Evolutionary conservation across 2,888 invertebrate species (phyloP).

Genomic region (Geotrupes spiniger): DNA sequence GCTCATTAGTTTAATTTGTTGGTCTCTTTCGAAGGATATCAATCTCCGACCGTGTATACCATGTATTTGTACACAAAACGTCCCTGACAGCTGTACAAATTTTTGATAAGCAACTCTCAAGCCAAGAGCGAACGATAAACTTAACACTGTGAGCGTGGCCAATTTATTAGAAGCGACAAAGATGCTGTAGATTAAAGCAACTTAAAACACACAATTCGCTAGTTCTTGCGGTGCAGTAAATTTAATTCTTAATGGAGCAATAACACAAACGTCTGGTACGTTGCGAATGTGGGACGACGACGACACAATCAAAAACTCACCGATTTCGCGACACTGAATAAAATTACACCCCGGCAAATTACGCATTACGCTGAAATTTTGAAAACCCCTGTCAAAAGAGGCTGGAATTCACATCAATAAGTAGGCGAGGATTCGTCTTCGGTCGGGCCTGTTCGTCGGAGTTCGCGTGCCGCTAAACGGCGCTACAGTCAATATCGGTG

Average conservation of each 20-base stretch:
- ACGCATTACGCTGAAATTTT: slow-evolving; percentile 28
- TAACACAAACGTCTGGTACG: neutral
- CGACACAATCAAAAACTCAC: no score
- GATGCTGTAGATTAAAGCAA: no score
- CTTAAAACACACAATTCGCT: neutral
- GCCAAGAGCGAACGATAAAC: no score
- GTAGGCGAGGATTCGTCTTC: slow-evolving; percentile 27
- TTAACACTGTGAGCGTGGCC: no score
- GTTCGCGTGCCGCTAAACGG: slow-evolving; percentile 29
- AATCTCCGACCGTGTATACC: no score
- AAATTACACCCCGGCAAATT: slow-evolving; percentile 29
- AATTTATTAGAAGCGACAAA: no score
- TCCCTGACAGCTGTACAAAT: no score
- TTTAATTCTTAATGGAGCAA: no score
- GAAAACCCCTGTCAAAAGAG: slow-evolving; percentile 30
- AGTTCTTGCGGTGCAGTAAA: slow-evolving; percentile 3
- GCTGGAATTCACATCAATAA: slow-evolving; percentile 34
- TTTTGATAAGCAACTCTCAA: no score
- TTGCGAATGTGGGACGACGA: slow-evolving; percentile 22
- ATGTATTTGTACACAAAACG: no score
- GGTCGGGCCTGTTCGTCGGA: slow-evolving; percentile 25
- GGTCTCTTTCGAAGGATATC: no score
- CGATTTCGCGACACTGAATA: slow-evolving; percentile 26
- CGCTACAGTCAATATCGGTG: slow-evolving; percentile 34
- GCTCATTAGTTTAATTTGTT: no score